Percentiles rank a stretch among this genome's conserved stretches.
Evolutionary conservation across 2,888 invertebrate genomes (phyloP).

Genomic region (Plagodis pulveraria): DNA sequence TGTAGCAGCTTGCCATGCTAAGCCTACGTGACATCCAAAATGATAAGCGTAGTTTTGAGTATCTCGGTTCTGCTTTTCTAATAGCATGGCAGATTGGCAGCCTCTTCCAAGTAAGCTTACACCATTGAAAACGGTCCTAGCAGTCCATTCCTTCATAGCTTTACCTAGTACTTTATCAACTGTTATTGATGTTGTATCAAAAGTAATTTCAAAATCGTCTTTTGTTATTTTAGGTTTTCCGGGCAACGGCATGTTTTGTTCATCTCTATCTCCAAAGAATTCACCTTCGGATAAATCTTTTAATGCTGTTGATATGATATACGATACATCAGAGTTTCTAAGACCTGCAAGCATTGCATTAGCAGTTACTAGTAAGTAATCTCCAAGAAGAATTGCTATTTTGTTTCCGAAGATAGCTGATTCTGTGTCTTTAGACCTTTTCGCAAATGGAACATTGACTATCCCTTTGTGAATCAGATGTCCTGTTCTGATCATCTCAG

Average conservation of each 20-base stretch:
- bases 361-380: slow-evolving; percentile 93
- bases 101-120: slow-evolving; percentile 89
- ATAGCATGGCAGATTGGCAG: slow-evolving; percentile 91
- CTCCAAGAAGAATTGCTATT: slow-evolving; percentile 93
- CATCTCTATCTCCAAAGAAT: slow-evolving; percentile 91
- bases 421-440: slow-evolving; percentile 85
- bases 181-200: slow-evolving; percentile 70
- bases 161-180: slow-evolving; percentile 79
- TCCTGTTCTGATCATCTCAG: slow-evolving; percentile 95
- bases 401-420: slow-evolving; percentile 95
- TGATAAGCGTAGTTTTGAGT: slow-evolving; percentile 90
- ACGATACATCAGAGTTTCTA: slow-evolving; percentile 89
- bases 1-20: slow-evolving; percentile 90
- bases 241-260: slow-evolving; percentile 90
- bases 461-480: slow-evolving; percentile 91
- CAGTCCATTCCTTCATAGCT: slow-evolving; percentile 89
- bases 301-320: slow-evolving; percentile 91
- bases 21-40: slow-evolving; percentile 92
- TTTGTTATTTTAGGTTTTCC: slow-evolving; percentile 80
- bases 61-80: slow-evolving; percentile 89
- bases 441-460: slow-evolving; percentile 78
- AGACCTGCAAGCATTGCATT: slow-evolving; percentile 93
- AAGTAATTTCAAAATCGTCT: slow-evolving; percentile 65
- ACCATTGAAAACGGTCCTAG: slow-evolving; percentile 88
- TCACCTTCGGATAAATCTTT: slow-evolving; percentile 93